Evolutionary conservation across 2,888 invertebrate genomes (phyloP), one percentile per base, ranked within the genome.

Genomic region (Heliconius ethilla): DNA sequence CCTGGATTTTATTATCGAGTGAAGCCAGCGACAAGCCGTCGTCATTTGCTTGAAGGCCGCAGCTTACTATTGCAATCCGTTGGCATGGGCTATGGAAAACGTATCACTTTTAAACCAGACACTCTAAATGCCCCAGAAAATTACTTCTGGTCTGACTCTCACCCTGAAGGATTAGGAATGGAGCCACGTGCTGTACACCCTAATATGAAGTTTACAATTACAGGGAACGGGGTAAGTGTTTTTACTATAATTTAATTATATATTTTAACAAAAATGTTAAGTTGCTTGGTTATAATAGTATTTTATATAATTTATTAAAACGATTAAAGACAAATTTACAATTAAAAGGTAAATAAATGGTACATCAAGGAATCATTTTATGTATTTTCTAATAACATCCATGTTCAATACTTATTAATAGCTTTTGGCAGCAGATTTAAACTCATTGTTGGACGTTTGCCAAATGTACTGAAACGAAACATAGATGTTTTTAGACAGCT

Each of bases 111-210:
- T 90, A 95, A 96, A 83, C 96, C 97, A 0, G 96, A 96, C 82
- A 95, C 95, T 4, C 89, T 95, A 29, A 92, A 95, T 76, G 89
- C 91, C 25, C 95, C 96, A 5, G 94, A 96, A 82, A 96, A 96
- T 89, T 96, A 96, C 87, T 96, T 97, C 90, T 97, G 97, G 97
- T 97, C 97, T 37, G 97, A 97, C 89, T 97, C 96, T 65, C 96
- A 96, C 83, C 96, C 96, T 7, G 96, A 96, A 84, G 97, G 97
- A 62, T 91, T 96, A 79, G 97, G 96, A 74, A 93, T 96, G 86
- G 96, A 96, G 87, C 94, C 96, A 3, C 94, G 96, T 70, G 96
- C 96, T 11, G 95, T 96, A 59, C 95, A 95, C 81, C 95, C 95
- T 62, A 96, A 96, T 55, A 96, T 96, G 96, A 95, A 95, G 84